Evolutionary conservation across 2,113 vertebrate genomes (phyloP).

Genomic region (Leptobrachium leishanense): DNA sequence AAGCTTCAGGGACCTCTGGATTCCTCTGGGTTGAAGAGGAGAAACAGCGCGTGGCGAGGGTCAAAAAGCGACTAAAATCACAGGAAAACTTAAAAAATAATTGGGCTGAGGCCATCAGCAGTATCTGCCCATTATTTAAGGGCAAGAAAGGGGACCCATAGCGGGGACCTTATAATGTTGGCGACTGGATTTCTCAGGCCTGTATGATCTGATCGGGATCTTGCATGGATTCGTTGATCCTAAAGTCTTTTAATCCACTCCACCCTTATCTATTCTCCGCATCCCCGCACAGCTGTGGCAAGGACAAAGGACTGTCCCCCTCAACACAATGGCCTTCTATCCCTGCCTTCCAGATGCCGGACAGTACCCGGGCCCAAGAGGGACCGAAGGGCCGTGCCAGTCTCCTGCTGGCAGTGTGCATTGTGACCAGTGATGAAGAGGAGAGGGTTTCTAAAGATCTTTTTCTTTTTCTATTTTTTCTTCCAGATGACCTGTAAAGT

Average conservation of each 20-base stretch:
- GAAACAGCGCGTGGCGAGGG: too few relatives aligned
- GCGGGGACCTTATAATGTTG: neutral
- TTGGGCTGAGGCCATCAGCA: too few relatives aligned
- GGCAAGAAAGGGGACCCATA: too few relatives aligned
- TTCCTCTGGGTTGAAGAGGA: too few relatives aligned
- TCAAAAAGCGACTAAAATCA: too few relatives aligned
- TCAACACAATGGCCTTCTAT: slow-evolving; percentile 75
- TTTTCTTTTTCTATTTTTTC: slow-evolving; percentile 50
- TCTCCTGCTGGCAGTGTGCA: slow-evolving; percentile 77
- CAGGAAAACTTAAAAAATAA: too few relatives aligned
- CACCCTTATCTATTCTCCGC: slow-evolving; percentile 51
- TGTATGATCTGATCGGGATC: slow-evolving; percentile 51
- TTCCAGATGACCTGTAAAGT: slow-evolving; percentile 63
- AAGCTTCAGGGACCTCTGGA: too few relatives aligned
- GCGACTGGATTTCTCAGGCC: neutral
- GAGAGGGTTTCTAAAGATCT: slow-evolving; percentile 79
- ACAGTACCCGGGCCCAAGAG: slow-evolving; percentile 68
- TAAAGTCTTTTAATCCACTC: slow-evolving; percentile 26
- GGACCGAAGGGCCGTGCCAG: slow-evolving; percentile 73
- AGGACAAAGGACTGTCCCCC: slow-evolving; percentile 69
- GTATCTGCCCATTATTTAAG: too few relatives aligned
- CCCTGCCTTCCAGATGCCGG: slow-evolving; percentile 70
- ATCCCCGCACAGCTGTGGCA: slow-evolving; percentile 71
- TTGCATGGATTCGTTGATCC: slow-evolving; percentile 53
- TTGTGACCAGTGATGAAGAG: slow-evolving; percentile 82